Percentiles rank a stretch among this genome's conserved stretches.
These are phyloP conservation scores for Acleris laterana DNA, from an alignment of 2,888 invertebrate species.

Conservation along the genomic window DNA sequence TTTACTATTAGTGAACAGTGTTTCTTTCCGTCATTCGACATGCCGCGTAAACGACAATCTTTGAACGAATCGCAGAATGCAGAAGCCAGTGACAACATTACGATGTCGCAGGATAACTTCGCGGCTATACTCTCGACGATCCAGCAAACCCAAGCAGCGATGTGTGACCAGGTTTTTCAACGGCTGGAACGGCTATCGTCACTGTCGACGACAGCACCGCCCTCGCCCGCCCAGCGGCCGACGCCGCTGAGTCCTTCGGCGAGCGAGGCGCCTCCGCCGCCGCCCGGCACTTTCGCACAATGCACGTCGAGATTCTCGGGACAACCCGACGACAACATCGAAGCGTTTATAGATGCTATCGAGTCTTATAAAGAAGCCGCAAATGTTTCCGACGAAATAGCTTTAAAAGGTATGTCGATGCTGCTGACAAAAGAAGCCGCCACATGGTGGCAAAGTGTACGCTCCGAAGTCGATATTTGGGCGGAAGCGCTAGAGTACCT, in stretches of 20 bases:
- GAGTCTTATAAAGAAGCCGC: background rate
- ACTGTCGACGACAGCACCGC: background rate
- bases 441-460: background rate
- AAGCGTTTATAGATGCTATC: background rate
- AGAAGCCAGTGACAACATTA: too few species aligned
- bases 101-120: too few species aligned
- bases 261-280: background rate
- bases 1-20: background rate
- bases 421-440: background rate
- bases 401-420: background rate
- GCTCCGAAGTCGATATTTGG: background rate
- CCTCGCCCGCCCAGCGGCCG: background rate
- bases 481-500: background rate
- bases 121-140: background rate
- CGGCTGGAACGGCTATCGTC: background rate
- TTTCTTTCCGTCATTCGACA: background rate
- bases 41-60: background rate
- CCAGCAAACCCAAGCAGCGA: background rate
- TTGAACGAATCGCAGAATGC: background rate
- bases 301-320: background rate
- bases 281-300: background rate
- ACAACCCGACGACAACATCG: background rate
- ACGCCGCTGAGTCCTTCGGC: background rate
- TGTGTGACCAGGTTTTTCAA: background rate
- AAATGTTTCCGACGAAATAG: background rate